Evolutionary conservation across 1,140 invertebrate genomes (phyloP).

Genomic region (Campoletis sonorensis): DNA sequence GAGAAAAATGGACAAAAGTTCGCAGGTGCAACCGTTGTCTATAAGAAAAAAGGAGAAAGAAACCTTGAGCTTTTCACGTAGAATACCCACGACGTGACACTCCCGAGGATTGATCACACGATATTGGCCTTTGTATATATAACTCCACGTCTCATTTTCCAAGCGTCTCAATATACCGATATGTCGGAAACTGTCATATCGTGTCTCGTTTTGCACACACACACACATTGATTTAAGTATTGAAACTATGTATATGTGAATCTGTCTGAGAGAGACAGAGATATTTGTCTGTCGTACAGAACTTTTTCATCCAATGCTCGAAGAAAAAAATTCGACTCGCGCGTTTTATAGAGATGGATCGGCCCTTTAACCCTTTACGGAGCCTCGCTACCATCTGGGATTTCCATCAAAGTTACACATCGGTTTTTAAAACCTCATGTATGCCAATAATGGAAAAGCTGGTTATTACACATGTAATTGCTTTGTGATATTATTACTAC

Average conservation of each 20-base stretch:
- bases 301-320: too few species aligned
- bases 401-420: too few species aligned
- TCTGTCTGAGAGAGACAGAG: too few species aligned
- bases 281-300: too few species aligned
- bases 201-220: background rate
- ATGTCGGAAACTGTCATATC: background rate
- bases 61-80: constrained; percentile 10
- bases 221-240: background rate
- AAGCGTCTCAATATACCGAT: background rate
- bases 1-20: constrained; percentile 4
- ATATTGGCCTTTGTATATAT: constrained; percentile 13
- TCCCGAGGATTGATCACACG: constrained; percentile 29
- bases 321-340: too few species aligned
- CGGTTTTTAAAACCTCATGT: too few species aligned
- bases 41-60: background rate
- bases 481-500: too few species aligned
- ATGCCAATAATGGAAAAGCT: too few species aligned
- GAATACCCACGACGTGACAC: constrained; percentile 5
- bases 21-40: constrained; percentile 11
- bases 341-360: too few species aligned
- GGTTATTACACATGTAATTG: too few species aligned
- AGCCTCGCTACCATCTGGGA: too few species aligned
- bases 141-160: background rate
- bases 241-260: background rate
- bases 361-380: too few species aligned